These are phyloP conservation scores for Rhinichthys klamathensis DNA, from an alignment of 2,113 vertebrate genomes.

Conservation along the genomic window DNA sequence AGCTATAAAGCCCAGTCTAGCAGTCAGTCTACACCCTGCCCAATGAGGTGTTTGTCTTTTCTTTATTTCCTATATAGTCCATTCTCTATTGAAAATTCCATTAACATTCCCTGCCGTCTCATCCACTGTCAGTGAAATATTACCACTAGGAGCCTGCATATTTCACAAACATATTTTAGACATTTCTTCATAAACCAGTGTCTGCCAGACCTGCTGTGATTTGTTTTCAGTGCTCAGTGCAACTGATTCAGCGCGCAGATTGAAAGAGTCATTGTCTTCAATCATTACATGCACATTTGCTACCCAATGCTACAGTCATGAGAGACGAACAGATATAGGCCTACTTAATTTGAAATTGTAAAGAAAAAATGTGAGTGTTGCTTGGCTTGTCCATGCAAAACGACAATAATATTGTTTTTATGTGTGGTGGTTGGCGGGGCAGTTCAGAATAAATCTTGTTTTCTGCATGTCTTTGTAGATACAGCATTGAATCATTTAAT, in stretches of 20 bases:
- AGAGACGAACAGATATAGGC: neutral
- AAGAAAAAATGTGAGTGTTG: neutral
- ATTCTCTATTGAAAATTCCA: conserved; percentile 27
- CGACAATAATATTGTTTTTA: neutral
- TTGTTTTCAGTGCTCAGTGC: conserved; percentile 27
- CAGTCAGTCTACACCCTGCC: neutral
- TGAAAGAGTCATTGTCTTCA: neutral
- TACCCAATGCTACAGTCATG: neutral
- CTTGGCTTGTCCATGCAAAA: neutral
- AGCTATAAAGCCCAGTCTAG: neutral
- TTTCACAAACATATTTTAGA: conserved; percentile 2
- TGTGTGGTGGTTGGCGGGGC: no score
- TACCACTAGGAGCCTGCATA: neutral
- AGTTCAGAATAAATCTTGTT: no score
- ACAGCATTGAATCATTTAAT: no score
- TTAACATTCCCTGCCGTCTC: conserved; percentile 15
- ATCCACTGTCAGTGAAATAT: conserved; percentile 36
- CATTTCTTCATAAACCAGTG: conserved; percentile 14
- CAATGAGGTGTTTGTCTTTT: neutral
- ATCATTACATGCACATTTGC: neutral
- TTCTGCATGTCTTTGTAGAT: no score
- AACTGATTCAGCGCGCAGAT: neutral
- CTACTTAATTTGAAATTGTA: neutral
- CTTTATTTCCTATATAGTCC: conserved; percentile 11
- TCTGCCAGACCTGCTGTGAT: conserved; percentile 21